Base-by-base conservation (phyloP, 2,113 vertebrate genomes). In the Poeciliopsis retropinna region DNA sequence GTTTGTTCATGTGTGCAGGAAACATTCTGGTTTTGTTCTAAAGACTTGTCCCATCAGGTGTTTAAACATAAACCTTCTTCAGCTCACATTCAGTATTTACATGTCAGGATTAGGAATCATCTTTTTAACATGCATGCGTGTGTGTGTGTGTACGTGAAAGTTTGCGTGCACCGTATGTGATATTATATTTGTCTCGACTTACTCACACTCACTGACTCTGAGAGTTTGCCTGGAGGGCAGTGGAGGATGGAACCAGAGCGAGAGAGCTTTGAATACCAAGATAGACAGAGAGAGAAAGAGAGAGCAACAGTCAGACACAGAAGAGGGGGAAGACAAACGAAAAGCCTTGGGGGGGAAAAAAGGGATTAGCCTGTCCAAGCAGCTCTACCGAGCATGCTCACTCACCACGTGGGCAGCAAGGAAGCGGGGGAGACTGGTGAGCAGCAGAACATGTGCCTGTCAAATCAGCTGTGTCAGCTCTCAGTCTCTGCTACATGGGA, bases 381-480 rank as follows among this genome's bases (percentile, higher is more conserved):
- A 76, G 87, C 82, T 91, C 85, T 28, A 83, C 72, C 54, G 76
- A 87, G 70, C 29, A 44, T 74, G 80, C 71, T 88, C 83, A 61
- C 67, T 68, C 76, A 65, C 75, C 83, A 79, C 85, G 81, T 85
- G 78, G 79, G 77, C 72, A 60, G 84, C 19, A 73, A 70, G 83
- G 81, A 73, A 61, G 77, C 22, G 30, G 37, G 60, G 70, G 62
- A 60, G 63, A 61, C 77, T 69, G 73, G 72, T 83, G 83, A 77
- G 80, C 30, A 57, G 75, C 67, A 65, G 31, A 80, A 72, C 80
- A 80, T 28, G 14, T 71, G 73, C 66, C 73, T 72, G 80, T 88
- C 84, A 81, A 76, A 82, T 87, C 81, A 75, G 81, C 85, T 83
- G 87, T 75, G 83, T 83, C 75, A 83, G 78, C 83, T 57, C 77